A percentile compares a stretch with the other conserved stretches of the same genome.
These are phyloP conservation scores for Harpalus rubripes DNA, from an alignment of 2,888 invertebrate genomes.

Conservation along the genomic window DNA sequence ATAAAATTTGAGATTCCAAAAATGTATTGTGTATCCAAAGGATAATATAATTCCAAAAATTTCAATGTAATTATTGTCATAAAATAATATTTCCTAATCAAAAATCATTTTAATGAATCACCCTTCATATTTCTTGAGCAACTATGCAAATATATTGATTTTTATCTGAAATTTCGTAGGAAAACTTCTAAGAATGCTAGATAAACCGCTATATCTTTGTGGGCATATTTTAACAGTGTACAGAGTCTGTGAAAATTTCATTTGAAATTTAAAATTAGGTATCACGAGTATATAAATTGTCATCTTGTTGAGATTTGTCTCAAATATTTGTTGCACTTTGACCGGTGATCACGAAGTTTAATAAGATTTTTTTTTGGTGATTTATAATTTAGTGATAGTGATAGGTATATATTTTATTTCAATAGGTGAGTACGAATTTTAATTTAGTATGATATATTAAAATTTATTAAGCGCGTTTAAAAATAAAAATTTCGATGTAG, in stretches of 20 bases:
- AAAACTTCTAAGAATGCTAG: not conserved
- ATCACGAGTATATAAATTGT: constrained; percentile 61
- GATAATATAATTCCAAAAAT: not conserved
- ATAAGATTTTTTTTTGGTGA: not conserved
- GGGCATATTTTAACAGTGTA: constrained; percentile 59
- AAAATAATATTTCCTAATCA: not conserved
- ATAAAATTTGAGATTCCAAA: no score
- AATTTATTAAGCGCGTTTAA: no score
- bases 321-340: constrained; percentile 54
- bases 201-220: constrained; percentile 5
- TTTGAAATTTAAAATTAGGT: constrained; percentile 62
- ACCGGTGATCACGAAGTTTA: constrained; percentile 12
- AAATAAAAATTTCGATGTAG: no score
- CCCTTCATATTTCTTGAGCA: not conserved
- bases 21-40: no score
- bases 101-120: not conserved
- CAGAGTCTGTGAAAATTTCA: constrained; percentile 52
- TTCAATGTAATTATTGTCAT: not conserved
- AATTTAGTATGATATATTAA: no score
- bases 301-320: constrained; percentile 39
- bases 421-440: not conserved
- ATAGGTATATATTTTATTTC: not conserved
- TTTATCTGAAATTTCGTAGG: not conserved
- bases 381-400: constrained; percentile 12
- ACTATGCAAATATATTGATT: not conserved